phyloP scores from a whole-genome alignment of 2,113 vertebrate species.

The Lophotis ruficrista region DNA sequence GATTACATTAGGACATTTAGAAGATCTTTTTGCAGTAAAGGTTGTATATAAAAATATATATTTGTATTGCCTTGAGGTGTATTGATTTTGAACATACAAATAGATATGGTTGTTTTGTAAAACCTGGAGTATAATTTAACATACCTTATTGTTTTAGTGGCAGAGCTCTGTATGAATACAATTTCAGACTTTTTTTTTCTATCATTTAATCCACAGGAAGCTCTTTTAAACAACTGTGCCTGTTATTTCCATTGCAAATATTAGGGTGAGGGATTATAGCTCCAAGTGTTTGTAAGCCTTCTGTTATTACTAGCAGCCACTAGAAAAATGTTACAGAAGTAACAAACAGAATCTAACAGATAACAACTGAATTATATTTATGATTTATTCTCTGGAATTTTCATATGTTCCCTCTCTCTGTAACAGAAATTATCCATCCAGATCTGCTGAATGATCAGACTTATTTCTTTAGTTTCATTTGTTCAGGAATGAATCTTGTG shows the following conservation, averaged over 20 bases:
- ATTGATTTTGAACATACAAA: neutral
- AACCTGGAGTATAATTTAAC: neutral
- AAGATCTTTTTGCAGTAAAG: neutral
- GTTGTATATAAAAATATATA: neutral
- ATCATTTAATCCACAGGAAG: neutral
- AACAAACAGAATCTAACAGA: neutral
- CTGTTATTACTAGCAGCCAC: neutral
- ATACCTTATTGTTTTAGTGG: neutral
- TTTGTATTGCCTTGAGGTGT: neutral
- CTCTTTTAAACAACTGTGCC: neutral
- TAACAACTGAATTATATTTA: neutral
- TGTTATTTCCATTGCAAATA: neutral
- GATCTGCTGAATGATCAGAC: neutral
- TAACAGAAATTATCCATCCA: neutral
- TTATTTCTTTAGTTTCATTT: slow-evolving; percentile 62
- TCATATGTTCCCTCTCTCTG: neutral
- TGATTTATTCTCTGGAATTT: neutral
- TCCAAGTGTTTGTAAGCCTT: neutral
- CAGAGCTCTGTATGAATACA: neutral
- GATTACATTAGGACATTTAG: neutral
- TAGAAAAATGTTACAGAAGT: neutral
- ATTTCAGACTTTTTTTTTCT: neutral
- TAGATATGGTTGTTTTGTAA: neutral
- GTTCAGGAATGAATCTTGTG: slow-evolving; percentile 12
- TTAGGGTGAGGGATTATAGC: neutral